Conservation (phyloP, 2,797 vertebrate species). For the Picus viridis region DNA sequence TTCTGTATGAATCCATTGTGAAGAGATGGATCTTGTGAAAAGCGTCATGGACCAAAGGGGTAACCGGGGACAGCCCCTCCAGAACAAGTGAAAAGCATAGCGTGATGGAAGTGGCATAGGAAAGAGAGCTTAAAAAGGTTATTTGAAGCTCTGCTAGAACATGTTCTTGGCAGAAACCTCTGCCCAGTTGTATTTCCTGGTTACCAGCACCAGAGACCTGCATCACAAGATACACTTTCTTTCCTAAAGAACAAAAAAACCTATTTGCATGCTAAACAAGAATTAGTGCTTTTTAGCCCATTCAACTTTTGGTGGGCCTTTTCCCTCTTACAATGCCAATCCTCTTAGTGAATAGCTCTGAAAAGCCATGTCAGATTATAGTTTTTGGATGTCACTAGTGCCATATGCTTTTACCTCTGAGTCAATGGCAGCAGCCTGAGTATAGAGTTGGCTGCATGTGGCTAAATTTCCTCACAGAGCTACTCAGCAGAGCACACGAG, state of each 20-base stretch:
- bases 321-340: background rate
- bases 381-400: background rate
- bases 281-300: background rate
- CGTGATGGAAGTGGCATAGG: background rate
- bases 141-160: background rate
- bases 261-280: background rate
- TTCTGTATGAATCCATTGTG: background rate
- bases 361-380: rapidly evolving
- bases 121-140: background rate
- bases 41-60: background rate
- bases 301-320: background rate
- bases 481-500: background rate
- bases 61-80: background rate
- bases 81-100: background rate
- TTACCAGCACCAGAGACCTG: background rate
- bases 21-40: background rate
- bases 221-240: background rate
- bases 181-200: background rate
- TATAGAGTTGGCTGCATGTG: background rate
- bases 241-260: background rate
- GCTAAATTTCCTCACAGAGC: background rate
- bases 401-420: background rate
- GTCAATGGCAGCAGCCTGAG: background rate
- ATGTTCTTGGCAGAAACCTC: background rate
- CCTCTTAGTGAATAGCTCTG: background rate